These are phyloP conservation scores for Embiotoca jacksoni DNA, from an alignment of 2,113 vertebrate genomes.

Conservation along the genomic window DNA sequence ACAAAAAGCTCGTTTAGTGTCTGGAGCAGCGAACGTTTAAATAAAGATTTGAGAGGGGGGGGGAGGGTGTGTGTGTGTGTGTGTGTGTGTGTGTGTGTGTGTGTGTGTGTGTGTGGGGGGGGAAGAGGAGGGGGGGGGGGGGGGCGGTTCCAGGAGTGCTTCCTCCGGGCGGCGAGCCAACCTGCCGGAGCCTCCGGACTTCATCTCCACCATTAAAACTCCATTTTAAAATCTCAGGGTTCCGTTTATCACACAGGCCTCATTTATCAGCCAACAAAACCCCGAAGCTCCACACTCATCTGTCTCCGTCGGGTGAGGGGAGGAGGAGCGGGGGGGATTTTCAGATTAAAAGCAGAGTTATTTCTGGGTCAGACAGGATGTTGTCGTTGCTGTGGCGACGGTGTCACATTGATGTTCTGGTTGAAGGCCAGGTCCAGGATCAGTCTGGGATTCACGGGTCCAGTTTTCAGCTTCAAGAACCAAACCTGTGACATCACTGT, in stretches of 20 bases:
- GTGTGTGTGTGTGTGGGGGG: not conserved
- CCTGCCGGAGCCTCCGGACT: not conserved
- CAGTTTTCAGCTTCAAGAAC: too few species aligned
- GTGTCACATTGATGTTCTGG: too few species aligned
- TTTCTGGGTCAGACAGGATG: not conserved
- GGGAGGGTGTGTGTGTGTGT: not conserved
- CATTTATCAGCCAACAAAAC: too few species aligned
- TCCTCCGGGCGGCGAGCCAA: conserved; percentile 25
- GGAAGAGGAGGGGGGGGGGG: not conserved
- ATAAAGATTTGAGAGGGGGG: not conserved
- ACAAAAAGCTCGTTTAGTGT: not conserved
- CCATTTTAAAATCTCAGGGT: conserved; percentile 13
- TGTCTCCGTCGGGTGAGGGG: too few species aligned
- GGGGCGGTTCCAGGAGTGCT: not conserved
- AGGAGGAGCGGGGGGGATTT: not conserved
- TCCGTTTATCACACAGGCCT: not conserved
- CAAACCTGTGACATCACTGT: too few species aligned
- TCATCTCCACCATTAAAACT: conserved; percentile 44
- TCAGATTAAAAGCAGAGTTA: not conserved
- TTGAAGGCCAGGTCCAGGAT: too few species aligned
- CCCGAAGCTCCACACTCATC: not conserved
- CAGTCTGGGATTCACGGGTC: too few species aligned
- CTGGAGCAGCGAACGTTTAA: not conserved
- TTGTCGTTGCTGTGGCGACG: too few species aligned
- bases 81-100: not conserved